Base-by-base conservation (phyloP, 2,797 vertebrate species). In the Nyctalus aviator region DNA sequence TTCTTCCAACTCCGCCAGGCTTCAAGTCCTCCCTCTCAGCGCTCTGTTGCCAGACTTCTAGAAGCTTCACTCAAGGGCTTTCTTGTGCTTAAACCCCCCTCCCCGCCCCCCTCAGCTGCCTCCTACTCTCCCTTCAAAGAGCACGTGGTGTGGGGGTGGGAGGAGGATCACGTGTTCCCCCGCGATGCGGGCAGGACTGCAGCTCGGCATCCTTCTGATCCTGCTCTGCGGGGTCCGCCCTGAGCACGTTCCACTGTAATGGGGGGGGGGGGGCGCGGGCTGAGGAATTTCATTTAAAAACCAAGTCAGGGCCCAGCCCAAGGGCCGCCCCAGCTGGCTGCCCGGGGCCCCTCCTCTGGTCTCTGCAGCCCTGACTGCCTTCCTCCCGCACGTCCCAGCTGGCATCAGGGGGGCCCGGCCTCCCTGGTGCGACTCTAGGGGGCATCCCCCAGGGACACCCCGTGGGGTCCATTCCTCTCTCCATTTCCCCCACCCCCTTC, bases 21-120 rank as follows among this genome's bases (percentile, higher is more conserved):
- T 78, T 44, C 5, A 15, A 27, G 37, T n/a, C 37, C 57, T 79
- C 73, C 44, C 3, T 8, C 87, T 62, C 50, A 2, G 59, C 30
- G 57, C 44, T 68, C 57, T 57, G n/a, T 62, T 53, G 64, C 27
- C 17, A 75, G 88, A 62, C 71, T 93, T 94, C 72, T 25, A 77
- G 88, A 73, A 53, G 72, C 41, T 94, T 83, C 48, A 0, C 62
- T 77, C 30, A 10, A 44, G 77, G 77, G 75, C 57, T 59, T 89
- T 66, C 88, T 37, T 23, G 53, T 2, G 37, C 50, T 83, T 18
- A 17, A 50, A 37, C 12, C 20, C 46, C 35, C 57, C 21, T 23
- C 23, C 37, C 59, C 6, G 0, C 25, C 37, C 68, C 25, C 37
- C 30, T 4, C 84, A 68, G 50, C 68, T 46, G 75, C 84, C 53